Conservation (phyloP, 2,888 invertebrate genomes). For the Phrixothrix hirtus region DNA sequence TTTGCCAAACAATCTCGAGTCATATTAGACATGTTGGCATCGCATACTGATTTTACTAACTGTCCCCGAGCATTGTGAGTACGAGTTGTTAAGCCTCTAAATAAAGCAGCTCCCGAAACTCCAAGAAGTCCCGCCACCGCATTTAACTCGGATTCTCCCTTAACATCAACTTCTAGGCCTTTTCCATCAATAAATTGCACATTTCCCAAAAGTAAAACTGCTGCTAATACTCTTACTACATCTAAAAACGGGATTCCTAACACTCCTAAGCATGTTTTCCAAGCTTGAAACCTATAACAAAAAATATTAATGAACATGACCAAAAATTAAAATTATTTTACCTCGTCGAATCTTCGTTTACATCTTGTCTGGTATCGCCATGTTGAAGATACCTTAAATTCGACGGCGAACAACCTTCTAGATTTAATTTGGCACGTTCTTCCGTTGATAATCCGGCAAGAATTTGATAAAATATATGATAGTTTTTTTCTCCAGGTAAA, state of each 20-base stretch:
- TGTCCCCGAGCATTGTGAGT: slow-evolving; percentile 79
- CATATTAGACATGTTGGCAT: slow-evolving; percentile 84
- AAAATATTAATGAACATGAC: no score
- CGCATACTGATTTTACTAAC: slow-evolving; percentile 78
- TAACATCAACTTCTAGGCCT: slow-evolving; percentile 75
- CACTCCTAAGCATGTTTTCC: slow-evolving; percentile 89
- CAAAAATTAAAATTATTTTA: no score
- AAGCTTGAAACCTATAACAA: slow-evolving; percentile 77
- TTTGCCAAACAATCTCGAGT: slow-evolving; percentile 89
- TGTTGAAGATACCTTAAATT: slow-evolving; percentile 81
- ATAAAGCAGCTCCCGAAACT: slow-evolving; percentile 72
- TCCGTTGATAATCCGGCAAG: slow-evolving; percentile 84
- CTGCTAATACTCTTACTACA: slow-evolving; percentile 88
- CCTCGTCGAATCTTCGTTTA: slow-evolving; percentile 69
- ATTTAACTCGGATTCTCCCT: slow-evolving; percentile 81
- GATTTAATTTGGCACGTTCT: slow-evolving; percentile 82
- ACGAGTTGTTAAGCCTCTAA: slow-evolving; percentile 81
- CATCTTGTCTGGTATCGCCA: slow-evolving; percentile 73
- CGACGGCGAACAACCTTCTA: slow-evolving; percentile 81
- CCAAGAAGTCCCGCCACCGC: slow-evolving; percentile 85
- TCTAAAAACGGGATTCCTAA: slow-evolving; percentile 93
- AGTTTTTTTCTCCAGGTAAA: slow-evolving; percentile 87
- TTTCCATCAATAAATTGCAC: slow-evolving; percentile 84
- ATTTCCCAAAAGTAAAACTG: slow-evolving; percentile 89
- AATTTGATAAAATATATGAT: slow-evolving; percentile 97